Evolutionary conservation across 2,113 vertebrate species (phyloP), one percentile per base, ranked within the genome.

Genomic region (Lota lota): DNA sequence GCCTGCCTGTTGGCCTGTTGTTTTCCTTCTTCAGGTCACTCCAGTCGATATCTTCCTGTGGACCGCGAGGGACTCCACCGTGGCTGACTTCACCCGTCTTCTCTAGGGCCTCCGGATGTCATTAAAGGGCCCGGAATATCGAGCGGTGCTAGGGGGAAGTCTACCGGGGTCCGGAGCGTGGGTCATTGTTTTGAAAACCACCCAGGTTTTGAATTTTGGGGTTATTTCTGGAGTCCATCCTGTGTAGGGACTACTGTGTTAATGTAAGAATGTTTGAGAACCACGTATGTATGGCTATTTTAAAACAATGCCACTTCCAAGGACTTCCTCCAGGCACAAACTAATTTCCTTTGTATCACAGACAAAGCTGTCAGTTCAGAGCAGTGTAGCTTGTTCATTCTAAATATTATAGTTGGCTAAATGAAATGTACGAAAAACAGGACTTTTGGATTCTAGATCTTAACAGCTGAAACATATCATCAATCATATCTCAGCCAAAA

Each of bases 91-190:
- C 64, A 73, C 68, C 14, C 67, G 73, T 72, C 64, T 61, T 73
- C 75, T 82, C 70, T 88, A 10, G 40, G 72, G 64, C 64, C 64
- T 66, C 81, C 75, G 83, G 86, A 91, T 40, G 40, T 90, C 85
- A 87, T 89, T 88, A 85, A 88, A 82, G 70, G 70, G 73, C 86
- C 81, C 64, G 68, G 80, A 80, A 86, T 88, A 90, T 87, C 85
- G 80, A 77, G 82, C 68, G 70, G 28, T 5, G 28, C 28, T 28
- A 47, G 58, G 89, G 58, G 88, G 88, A 91, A 88, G 84, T 83
- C 69, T 70, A 66, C 88, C 75, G 79, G 77, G 83, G 82, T 79
- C 78, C 76, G 68, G 58, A 66, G 68, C 67, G 79, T 36, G 51
- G 17, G 74, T 77, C 79, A 88, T 92, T 91, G 89, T 91, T 90